Evolutionary conservation across 1,140 invertebrate genomes (phyloP).

Genomic region (Hypothenemus hampei): DNA sequence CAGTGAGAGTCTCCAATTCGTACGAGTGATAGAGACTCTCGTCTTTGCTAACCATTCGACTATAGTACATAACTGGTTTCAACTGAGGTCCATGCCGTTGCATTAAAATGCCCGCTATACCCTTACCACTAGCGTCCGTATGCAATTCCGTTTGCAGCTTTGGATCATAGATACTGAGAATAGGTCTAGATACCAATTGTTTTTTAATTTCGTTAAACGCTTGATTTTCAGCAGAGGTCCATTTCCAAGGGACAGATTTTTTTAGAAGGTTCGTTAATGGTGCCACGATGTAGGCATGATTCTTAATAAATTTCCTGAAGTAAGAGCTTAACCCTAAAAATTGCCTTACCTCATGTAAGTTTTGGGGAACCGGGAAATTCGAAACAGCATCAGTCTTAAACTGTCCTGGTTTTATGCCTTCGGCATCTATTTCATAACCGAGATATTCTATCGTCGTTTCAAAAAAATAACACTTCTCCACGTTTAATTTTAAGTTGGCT

Average conservation of each 20-base stretch:
- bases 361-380: slow-evolving; percentile 24
- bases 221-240: slow-evolving; percentile 12
- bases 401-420: no score
- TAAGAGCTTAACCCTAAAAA: slow-evolving; percentile 44
- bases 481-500: no score
- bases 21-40: slow-evolving; percentile 23
- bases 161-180: neutral
- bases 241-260: slow-evolving; percentile 14
- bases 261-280: slow-evolving; percentile 25
- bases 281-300: slow-evolving; percentile 29
- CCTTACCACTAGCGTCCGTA: slow-evolving; percentile 25
- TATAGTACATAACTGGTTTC: slow-evolving; percentile 20
- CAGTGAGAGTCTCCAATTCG: neutral
- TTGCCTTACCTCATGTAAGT: slow-evolving; percentile 35
- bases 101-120: slow-evolving; percentile 39
- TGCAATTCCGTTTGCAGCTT: neutral
- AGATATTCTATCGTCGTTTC: no score
- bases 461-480: no score
- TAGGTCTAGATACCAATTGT: neutral
- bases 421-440: no score
- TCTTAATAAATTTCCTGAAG: slow-evolving; percentile 34
- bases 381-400: slow-evolving; percentile 30
- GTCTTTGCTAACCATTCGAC: slow-evolving; percentile 10
- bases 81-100: slow-evolving; percentile 27
- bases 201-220: slow-evolving; percentile 25